Evolutionary conservation across 2,888 invertebrate genomes (phyloP), one percentile per base, ranked within the genome.

Genomic region (Strigamia crassipes): DNA sequence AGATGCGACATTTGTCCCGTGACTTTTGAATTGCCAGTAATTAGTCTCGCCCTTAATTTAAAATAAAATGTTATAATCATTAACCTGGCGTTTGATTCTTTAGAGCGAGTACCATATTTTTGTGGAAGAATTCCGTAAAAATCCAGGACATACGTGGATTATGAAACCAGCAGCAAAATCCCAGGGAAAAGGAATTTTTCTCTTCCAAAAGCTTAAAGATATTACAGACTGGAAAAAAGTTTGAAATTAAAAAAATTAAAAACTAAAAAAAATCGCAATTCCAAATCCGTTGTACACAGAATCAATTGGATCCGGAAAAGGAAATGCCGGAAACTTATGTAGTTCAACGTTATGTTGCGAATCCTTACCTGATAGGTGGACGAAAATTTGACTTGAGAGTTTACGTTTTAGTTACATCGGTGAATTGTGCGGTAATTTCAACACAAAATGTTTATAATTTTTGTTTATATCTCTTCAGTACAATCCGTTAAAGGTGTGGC

Each of bases 301-400:
- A 73, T 73, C 73, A 73, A 31, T 73, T 27, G 1, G 46, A 80
- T 13, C 42, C 31, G 18, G 80, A 51, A 23, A 80, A 80, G 27
- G 80, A 80, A 41, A 51, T 66, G 15, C 82, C 81, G 0, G 82
- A 82, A 82, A 61, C 51, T 27, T 91, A 90, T 85, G 89, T 92
- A 4, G 91, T 91, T 8, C 91, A 91, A 86, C 87, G 90, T 81
- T 92, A 92, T 86, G 88, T 92, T 82, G 89, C 90, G 83, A 88
- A 90, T 84, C 92, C 92, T 4, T 91, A 91, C 84, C 87, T 92
- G 31, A 88, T 92, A 81, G 90, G 90, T 66, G 91, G 91, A 6
- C 88, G 90, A 84, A 92, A 92, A 86, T 92, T 91, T 86, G 91
- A 92, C 86, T 87, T 92, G n/a, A 86, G 91, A 10, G 88, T 92